Evolutionary conservation across 2,888 invertebrate species (phyloP).

Genomic region (Embidobia sp.): DNA sequence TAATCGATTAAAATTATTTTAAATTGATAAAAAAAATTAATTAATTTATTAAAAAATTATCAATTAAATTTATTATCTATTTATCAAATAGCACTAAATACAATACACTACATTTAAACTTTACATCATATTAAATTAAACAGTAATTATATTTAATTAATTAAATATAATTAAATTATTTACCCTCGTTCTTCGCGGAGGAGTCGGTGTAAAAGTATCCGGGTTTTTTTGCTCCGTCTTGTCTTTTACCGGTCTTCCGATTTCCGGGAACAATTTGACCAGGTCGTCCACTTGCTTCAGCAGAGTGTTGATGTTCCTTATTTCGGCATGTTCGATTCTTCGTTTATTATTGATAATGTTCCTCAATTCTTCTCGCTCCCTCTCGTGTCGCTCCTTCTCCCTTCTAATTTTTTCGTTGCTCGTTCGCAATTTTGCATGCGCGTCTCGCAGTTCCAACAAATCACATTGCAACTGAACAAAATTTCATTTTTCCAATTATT

Average conservation of each 20-base stretch:
- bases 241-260: conserved; percentile 17
- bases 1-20: too few species aligned
- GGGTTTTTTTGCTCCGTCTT: conserved; percentile 81
- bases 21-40: too few species aligned
- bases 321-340: conserved; percentile 85
- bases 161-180: conserved; percentile 30
- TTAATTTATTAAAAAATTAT: too few species aligned
- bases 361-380: conserved; percentile 87
- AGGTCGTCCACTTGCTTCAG: conserved; percentile 91
- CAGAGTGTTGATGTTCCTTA: conserved; percentile 87
- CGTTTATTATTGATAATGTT: conserved; percentile 82
- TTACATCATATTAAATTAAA: background rate
- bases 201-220: conserved; percentile 85
- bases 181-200: conserved; percentile 87
- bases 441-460: conserved; percentile 92
- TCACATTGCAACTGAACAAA: conserved; percentile 90
- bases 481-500: too few species aligned
- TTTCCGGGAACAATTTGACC: conserved; percentile 89
- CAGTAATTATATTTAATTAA: background rate
- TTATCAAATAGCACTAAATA: too few species aligned
- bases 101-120: too few species aligned
- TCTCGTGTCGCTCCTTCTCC: conserved; percentile 92
- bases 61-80: too few species aligned
- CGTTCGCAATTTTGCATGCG: conserved; percentile 94
- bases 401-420: conserved; percentile 94